Conservation (phyloP, 2,797 vertebrate species). For the Malurus leucopterus region DNA sequence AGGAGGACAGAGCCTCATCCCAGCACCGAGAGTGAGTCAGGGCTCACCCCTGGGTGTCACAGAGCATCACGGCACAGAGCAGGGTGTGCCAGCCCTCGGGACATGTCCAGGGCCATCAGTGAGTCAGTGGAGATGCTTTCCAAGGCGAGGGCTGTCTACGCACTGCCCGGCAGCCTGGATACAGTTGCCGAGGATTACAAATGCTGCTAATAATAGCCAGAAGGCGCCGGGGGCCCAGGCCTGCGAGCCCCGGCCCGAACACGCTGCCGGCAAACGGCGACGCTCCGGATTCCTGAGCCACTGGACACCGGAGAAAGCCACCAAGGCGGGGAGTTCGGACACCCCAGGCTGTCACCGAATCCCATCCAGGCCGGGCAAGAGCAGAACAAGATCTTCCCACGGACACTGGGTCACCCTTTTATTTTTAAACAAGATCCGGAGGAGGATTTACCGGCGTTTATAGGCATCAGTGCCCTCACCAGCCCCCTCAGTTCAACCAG, state of each 20-base stretch:
- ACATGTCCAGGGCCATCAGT: background rate
- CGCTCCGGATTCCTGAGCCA: rapidly evolving
- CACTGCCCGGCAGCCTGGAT: background rate
- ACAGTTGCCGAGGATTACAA: conserved; percentile 6
- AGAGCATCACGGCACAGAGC: background rate
- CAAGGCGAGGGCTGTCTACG: background rate
- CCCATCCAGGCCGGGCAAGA: background rate
- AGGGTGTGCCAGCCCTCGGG: background rate
- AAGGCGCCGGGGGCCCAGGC: background rate
- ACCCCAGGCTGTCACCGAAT: background rate
- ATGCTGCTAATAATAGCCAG: conserved; percentile 28
- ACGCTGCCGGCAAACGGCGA: background rate
- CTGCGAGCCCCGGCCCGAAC: background rate
- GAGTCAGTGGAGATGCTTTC: background rate
- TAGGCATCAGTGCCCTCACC: background rate
- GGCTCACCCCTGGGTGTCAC: background rate
- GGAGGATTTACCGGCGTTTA: background rate
- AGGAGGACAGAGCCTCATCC: background rate
- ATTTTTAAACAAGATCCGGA: conserved; percentile 24
- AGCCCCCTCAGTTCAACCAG: background rate
- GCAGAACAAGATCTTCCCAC: background rate
- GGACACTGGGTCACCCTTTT: background rate
- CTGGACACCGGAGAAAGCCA: background rate
- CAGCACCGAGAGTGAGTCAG: background rate
- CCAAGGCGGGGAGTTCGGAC: rapidly evolving